Conservation (phyloP, 2,113 vertebrate genomes). For the Glaucidium brasilianum region DNA sequence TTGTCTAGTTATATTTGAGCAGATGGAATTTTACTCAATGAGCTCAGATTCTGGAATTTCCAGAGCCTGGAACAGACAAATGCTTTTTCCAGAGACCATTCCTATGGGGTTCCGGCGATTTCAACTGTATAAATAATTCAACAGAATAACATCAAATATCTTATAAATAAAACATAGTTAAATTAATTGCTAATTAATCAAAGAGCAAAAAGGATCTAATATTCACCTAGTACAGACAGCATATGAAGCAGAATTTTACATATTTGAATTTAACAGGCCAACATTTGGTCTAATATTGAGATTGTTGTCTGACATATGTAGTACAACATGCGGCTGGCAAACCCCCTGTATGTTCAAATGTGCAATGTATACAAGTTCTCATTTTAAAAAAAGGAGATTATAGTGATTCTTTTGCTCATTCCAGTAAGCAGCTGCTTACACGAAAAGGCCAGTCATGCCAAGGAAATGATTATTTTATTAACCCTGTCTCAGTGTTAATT, state of each 20-base stretch:
- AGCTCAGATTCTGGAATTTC: background rate
- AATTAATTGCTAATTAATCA: background rate
- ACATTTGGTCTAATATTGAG: accelerated
- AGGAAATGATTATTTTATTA: background rate
- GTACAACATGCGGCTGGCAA: background rate
- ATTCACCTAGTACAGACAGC: background rate
- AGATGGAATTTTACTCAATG: background rate
- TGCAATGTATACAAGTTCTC: background rate
- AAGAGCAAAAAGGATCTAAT: background rate
- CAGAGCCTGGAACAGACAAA: background rate
- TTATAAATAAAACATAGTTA: background rate
- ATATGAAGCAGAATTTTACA: background rate
- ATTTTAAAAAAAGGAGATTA: background rate
- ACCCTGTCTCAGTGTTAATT: background rate
- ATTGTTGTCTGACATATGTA: accelerated
- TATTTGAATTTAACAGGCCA: background rate
- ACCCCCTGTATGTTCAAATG: background rate
- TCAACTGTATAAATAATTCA: background rate
- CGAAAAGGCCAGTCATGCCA: background rate
- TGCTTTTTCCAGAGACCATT: background rate
- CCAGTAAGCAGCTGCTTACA: background rate
- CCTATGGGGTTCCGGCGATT: background rate
- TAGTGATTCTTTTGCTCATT: background rate
- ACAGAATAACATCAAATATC: background rate
- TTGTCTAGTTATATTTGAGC: background rate